Conservation (phyloP, 2,797 vertebrate genomes). For the Propithecus deckenii region DNA sequence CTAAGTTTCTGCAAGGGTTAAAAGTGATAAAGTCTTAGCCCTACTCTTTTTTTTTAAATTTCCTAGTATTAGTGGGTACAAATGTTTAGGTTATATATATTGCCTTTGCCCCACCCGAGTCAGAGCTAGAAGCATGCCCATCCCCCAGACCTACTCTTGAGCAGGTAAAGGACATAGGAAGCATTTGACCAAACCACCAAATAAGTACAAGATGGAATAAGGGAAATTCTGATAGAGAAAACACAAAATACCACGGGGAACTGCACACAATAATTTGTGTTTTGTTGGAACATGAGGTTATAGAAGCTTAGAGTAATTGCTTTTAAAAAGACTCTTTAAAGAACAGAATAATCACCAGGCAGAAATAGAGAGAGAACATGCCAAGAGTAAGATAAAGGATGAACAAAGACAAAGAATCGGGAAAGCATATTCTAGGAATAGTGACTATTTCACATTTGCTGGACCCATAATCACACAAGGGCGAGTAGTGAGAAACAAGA, state of each 20-base stretch:
- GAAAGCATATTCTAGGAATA: constrained; percentile 29
- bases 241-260: not conserved
- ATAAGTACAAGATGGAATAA: not conserved
- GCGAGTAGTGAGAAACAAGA: not conserved
- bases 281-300: not conserved
- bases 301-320: not conserved
- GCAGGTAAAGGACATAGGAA: not conserved
- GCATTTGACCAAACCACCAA: not conserved
- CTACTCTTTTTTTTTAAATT: not conserved
- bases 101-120: too few relatives aligned
- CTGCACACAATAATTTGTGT: not conserved
- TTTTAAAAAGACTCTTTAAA: not conserved
- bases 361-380: not conserved
- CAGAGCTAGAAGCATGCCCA: too few relatives aligned
- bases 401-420: not conserved
- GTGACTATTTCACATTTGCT: not conserved
- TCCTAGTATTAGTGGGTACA: too few relatives aligned
- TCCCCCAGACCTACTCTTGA: not conserved
- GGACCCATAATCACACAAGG: not conserved
- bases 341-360: not conserved
- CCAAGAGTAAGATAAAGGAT: not conserved
- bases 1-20: not conserved
- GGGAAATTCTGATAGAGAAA: not conserved
- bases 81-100: too few relatives aligned
- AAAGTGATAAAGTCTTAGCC: not conserved